Conservation (phyloP, 1,140 invertebrate species). For the Anthonomus grandis region DNA sequence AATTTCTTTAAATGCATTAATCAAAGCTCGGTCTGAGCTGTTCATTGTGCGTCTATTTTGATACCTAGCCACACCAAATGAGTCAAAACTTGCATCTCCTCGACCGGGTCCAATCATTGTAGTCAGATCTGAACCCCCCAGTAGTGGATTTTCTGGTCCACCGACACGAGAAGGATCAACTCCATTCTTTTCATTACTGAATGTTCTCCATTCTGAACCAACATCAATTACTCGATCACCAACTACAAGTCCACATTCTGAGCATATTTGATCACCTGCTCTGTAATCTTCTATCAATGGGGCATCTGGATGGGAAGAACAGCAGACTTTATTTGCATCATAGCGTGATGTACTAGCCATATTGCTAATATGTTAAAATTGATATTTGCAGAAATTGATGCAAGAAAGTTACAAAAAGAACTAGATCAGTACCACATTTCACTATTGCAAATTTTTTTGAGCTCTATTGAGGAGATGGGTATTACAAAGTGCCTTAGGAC, state of each 20-base stretch:
- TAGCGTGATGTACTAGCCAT: conserved; percentile 50
- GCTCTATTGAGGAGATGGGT: no score
- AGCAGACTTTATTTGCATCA: conserved; percentile 77
- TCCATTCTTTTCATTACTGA: conserved; percentile 96
- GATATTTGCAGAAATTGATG: no score
- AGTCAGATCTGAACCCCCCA: conserved; percentile 94
- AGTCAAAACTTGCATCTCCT: conserved; percentile 68
- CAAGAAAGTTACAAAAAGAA: no score
- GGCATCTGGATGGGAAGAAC: conserved; percentile 93
- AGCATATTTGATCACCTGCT: conserved; percentile 98
- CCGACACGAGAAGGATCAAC: conserved; percentile 99
- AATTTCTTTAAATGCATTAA: conserved; percentile 96
- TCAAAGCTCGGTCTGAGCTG: conserved; percentile 89
- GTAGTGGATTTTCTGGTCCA: conserved; percentile 90
- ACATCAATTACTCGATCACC: conserved; percentile 99
- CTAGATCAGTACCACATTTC: no score
- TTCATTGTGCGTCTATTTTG: conserved; percentile 91
- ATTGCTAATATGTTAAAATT: not conserved
- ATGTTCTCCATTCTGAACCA: conserved; percentile 99
- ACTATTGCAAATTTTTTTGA: no score
- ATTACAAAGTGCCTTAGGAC: no score
- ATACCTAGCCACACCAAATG: conserved; percentile 88
- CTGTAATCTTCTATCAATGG: conserved; percentile 96
- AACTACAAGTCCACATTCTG: conserved; percentile 97
- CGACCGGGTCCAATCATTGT: conserved; percentile 94